A percentile compares a stretch with the other conserved stretches of the same genome.
These are phyloP conservation scores for Neoascia interrupta DNA, from an alignment of 2,888 invertebrate genomes.

Conservation along the genomic window DNA sequence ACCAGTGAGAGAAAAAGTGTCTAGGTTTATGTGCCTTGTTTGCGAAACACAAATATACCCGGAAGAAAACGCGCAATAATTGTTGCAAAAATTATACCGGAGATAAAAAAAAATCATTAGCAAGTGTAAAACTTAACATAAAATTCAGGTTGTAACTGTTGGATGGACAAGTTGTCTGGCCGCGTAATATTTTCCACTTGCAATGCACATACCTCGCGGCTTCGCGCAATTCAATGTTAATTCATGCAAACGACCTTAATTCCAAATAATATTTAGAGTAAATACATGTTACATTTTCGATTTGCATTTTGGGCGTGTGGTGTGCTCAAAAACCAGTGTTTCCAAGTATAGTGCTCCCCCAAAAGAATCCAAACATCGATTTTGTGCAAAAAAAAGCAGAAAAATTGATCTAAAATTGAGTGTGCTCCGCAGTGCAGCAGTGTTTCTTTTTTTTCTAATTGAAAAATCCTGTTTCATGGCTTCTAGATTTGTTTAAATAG, in stretches of 20 bases:
- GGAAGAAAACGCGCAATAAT: slow-evolving; percentile 33
- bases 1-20: slow-evolving; percentile 17
- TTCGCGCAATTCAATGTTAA: slow-evolving; percentile 47
- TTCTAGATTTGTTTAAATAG: slow-evolving; percentile 21
- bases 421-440: slow-evolving; percentile 6
- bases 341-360: slow-evolving; percentile 6
- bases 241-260: slow-evolving; percentile 55
- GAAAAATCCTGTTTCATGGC: slow-evolving; percentile 52
- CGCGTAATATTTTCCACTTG: slow-evolving; percentile 17
- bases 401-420: background rate
- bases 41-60: slow-evolving; percentile 25
- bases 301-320: slow-evolving; percentile 10
- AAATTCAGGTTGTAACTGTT: slow-evolving; percentile 34
- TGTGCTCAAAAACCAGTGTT: slow-evolving; percentile 27
- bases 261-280: slow-evolving; percentile 36
- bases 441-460: slow-evolving; percentile 8
- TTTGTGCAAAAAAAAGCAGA: slow-evolving; percentile 7
- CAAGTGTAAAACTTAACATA: slow-evolving; percentile 3
- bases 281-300: background rate
- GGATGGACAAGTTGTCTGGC: slow-evolving; percentile 45
- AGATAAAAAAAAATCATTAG: slow-evolving; percentile 32
- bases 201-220: background rate
- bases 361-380: slow-evolving; percentile 1
- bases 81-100: slow-evolving; percentile 10
- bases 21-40: background rate